Evolutionary conservation across 2,113 vertebrate species (phyloP), one percentile per base, ranked within the genome.

Genomic region (Gymnogyps californianus): DNA sequence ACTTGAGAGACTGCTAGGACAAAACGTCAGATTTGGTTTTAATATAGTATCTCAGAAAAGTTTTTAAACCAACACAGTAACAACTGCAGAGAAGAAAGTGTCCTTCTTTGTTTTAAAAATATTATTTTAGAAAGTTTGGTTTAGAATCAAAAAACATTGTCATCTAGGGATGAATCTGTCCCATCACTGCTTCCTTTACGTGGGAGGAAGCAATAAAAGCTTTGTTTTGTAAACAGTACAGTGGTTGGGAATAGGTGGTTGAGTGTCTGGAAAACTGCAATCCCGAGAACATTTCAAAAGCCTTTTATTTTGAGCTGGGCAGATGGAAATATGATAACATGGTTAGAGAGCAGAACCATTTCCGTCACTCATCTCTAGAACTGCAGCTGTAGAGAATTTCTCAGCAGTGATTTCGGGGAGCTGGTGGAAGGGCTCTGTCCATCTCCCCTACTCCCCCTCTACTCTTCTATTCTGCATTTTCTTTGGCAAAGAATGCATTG

Each of bases 131-230:
- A 82, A 85, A 80, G 95, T 94, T 96, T 97, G 81, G 81, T 93
- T 96, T 96, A 86, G 86, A 96, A 89, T 87, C 64, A 87, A 79
- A 81, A 47, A 46, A 40, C 76, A 80, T 87, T 94, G 91, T 86
- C 95, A 94, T 97, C 91, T 97, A 94, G 88, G 90, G 95, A 97
- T 91, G 77, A 96, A 96, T 87, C 84, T 87, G 78, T 69, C 75
- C 72, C 86, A 79, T 97, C 82, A 81, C 61, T 92, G 72, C 96
- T 97, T 98, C 96, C 96, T 96, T 70, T 88, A 75, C 0, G 90
- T 97, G 52, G 93, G 94, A 93, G 89, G 96, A 93, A 95, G 86
- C 80, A 94, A 83, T 86, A 97, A 97, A 92, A 97, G 46, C 91
- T 86, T 75, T 80, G 83, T 47, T 88, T 82, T 94, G 88, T 94